A percentile compares a stretch with the other conserved stretches of the same genome.
phyloP scores from a whole-genome alignment of 2,888 invertebrate genomes.

The Dynastes grantii region DNA sequence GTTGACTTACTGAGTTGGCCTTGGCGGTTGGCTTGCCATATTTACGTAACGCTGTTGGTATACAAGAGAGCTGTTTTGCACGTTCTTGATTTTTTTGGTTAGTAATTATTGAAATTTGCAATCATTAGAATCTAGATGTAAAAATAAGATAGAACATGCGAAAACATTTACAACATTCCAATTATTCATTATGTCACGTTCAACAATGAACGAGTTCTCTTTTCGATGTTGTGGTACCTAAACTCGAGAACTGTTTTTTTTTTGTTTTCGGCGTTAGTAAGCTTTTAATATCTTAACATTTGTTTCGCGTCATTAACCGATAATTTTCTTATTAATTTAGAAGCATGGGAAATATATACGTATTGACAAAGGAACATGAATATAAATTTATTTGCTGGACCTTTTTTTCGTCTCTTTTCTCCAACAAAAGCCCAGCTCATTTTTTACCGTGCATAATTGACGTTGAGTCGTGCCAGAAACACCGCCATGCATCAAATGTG shows the following conservation, averaged over 20 bases:
- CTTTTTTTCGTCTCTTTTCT: conserved; percentile 1
- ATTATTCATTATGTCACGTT: conserved; percentile 22
- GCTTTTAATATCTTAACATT: no score
- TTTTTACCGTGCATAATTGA: conserved; percentile 20
- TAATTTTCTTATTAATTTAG: no score
- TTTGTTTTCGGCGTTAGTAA: no score
- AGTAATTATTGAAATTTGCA: conserved; percentile 39
- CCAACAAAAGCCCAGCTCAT: background rate
- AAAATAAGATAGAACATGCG: conserved; percentile 20
- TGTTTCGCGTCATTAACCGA: no score
- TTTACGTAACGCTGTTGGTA: conserved; percentile 18
- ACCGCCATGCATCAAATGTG: conserved; percentile 11
- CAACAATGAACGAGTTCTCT: background rate
- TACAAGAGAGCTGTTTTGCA: background rate
- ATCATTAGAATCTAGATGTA: conserved; percentile 40
- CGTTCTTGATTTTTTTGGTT: background rate
- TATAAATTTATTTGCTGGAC: background rate
- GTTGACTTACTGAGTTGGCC: conserved; percentile 41
- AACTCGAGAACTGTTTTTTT: background rate
- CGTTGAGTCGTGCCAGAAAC: conserved; percentile 24
- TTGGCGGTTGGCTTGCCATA: conserved; percentile 31
- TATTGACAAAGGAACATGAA: no score
- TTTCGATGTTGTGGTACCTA: background rate
- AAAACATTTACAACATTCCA: conserved; percentile 17
- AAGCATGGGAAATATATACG: no score